A percentile compares a stretch with the other conserved stretches of the same genome.
Conservation (phyloP, 2,113 vertebrate genomes). For the Chionomys nivalis region DNA sequence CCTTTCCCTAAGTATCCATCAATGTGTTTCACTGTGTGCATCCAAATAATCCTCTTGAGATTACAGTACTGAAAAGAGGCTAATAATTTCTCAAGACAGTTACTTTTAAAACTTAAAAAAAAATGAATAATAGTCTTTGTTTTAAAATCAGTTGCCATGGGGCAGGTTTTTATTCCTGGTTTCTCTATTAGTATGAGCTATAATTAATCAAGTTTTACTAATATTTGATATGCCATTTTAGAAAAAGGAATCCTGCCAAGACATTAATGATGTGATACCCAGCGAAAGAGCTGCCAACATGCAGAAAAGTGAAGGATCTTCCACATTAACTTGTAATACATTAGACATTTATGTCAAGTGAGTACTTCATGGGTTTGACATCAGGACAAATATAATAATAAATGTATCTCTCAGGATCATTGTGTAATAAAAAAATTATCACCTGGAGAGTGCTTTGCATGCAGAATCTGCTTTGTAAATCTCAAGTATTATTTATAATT, state of each 20-base stretch:
- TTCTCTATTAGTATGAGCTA: constrained; percentile 45
- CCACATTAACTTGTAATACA: constrained; percentile 62
- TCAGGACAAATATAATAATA: constrained; percentile 69
- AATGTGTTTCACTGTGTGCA: not conserved
- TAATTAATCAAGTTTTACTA: constrained; percentile 71
- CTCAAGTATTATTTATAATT: constrained; percentile 56
- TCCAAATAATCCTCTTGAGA: constrained; percentile 57
- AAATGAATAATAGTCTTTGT: constrained; percentile 28
- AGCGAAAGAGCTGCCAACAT: constrained; percentile 48
- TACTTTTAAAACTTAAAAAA: constrained; percentile 41
- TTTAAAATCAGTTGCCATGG: constrained; percentile 56
- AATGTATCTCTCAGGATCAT: constrained; percentile 52
- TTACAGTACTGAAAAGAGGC: constrained; percentile 57
- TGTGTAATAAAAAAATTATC: constrained; percentile 58
- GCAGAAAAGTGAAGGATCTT: constrained; percentile 62
- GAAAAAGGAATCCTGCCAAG: constrained; percentile 59
- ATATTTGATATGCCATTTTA: constrained; percentile 61
- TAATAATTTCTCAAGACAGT: constrained; percentile 64
- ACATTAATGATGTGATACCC: constrained; percentile 50
- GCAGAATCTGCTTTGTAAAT: constrained; percentile 59
- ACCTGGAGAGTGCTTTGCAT: constrained; percentile 49
- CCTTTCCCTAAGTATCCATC: not conserved
- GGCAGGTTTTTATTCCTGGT: constrained; percentile 65
- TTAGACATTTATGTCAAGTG: constrained; percentile 62
- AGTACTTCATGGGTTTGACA: constrained; percentile 54